phyloP scores from a whole-genome alignment of 2,888 invertebrate genomes.

The Zygaena filipendulae region DNA sequence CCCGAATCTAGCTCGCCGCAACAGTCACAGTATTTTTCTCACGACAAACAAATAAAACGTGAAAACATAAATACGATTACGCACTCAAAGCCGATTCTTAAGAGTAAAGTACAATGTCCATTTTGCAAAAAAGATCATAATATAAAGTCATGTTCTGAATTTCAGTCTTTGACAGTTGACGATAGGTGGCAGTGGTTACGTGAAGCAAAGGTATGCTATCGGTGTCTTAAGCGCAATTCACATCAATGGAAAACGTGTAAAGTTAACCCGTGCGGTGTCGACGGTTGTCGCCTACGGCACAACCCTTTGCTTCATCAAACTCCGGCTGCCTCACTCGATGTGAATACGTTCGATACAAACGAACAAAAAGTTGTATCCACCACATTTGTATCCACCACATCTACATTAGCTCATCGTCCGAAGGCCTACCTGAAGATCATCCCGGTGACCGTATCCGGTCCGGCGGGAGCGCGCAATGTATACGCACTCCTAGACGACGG shows the following conservation, averaged over 20 bases:
- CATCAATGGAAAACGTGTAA: not conserved
- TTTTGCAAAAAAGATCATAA: not conserved
- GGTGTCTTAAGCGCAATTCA: not conserved
- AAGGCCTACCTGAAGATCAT: too few relatives aligned
- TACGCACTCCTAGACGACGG: too few relatives aligned
- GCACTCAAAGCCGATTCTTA: not conserved
- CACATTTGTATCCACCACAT: too few relatives aligned
- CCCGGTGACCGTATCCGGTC: too few relatives aligned
- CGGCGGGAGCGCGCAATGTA: too few relatives aligned
- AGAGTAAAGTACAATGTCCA: too few relatives aligned
- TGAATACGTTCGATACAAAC: too few relatives aligned
- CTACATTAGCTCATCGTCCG: too few relatives aligned
- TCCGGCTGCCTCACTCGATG: too few relatives aligned
- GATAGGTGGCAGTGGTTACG: not conserved
- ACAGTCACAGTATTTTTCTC: not conserved
- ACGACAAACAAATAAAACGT: not conserved
- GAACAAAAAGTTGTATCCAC: too few relatives aligned
- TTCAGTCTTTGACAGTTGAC: not conserved
- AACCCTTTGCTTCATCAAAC: slow-evolving; percentile 2
- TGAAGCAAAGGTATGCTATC: not conserved
- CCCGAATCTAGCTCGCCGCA: slow-evolving; percentile 2
- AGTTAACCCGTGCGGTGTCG: not conserved
- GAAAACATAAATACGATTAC: too few relatives aligned
- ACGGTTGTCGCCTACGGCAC: not conserved
- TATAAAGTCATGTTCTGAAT: not conserved